A percentile compares a stretch with the other conserved stretches of the same genome.
phyloP scores from a whole-genome alignment of 2,113 vertebrate species.

The Aphyosemion australe region DNA sequence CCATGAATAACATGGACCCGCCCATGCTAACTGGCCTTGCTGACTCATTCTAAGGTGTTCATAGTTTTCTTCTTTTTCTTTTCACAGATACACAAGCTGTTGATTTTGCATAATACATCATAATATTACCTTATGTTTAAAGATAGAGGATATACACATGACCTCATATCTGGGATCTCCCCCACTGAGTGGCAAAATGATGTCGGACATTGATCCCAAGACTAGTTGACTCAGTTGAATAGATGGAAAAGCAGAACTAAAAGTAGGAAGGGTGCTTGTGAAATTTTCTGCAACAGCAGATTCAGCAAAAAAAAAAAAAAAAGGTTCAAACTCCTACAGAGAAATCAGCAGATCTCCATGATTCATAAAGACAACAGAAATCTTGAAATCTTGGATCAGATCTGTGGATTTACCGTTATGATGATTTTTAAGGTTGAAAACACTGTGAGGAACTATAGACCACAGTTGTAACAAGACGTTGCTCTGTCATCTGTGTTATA shows the following conservation, averaged over 20 bases:
- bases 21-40: constrained; percentile 16
- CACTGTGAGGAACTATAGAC: too few relatives aligned
- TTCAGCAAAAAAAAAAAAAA: too few relatives aligned
- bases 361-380: too few relatives aligned
- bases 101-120: constrained; percentile 5
- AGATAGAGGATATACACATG: neutral
- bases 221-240: too few relatives aligned
- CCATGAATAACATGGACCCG: constrained; percentile 48
- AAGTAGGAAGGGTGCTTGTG: neutral
- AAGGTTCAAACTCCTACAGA: too few relatives aligned
- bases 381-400: too few relatives aligned
- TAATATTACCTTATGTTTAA: constrained; percentile 2
- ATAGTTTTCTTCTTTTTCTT: constrained; percentile 14
- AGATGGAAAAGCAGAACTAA: neutral
- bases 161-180: too few relatives aligned
- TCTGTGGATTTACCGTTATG: too few relatives aligned
- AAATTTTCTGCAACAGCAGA: neutral
- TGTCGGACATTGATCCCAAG: neutral
- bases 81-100: neutral
- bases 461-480: too few relatives aligned
- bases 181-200: neutral
- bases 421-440: too few relatives aligned
- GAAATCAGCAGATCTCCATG: too few relatives aligned
- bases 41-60: constrained; percentile 36
- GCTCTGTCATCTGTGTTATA: too few relatives aligned